These are phyloP conservation scores for Anarsia innoxiella DNA, from an alignment of 2,888 invertebrate genomes.

Conservation along the genomic window DNA sequence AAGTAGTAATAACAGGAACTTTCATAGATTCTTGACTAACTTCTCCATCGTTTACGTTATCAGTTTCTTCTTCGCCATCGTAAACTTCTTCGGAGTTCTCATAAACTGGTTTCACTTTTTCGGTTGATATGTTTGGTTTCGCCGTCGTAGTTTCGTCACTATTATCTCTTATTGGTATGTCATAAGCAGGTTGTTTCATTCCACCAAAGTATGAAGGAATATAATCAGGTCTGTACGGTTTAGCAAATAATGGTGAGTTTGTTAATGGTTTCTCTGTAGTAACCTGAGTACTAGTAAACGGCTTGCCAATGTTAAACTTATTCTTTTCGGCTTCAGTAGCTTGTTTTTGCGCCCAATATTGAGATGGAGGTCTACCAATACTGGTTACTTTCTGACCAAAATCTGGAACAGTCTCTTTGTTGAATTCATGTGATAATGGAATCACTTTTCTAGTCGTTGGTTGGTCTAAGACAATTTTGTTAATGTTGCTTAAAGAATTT, in stretches of 20 bases:
- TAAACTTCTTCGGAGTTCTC: conserved; percentile 65
- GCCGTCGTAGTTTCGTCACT: conserved; percentile 51
- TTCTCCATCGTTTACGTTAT: conserved; percentile 53
- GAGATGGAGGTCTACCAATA: conserved; percentile 56
- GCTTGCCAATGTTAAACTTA: conserved; percentile 48
- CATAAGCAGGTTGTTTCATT: conserved; percentile 56
- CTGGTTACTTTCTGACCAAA: conserved; percentile 60
- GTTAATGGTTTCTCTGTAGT: conserved; percentile 29
- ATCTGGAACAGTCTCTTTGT: conserved; percentile 39
- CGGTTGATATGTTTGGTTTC: conserved; percentile 26
- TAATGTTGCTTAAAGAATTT: conserved; percentile 40
- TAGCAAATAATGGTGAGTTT: conserved; percentile 30
- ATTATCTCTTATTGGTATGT: conserved; percentile 64
- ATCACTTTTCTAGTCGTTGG: conserved; percentile 58
- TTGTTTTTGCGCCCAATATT: conserved; percentile 44
- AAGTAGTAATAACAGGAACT: conserved; percentile 56
- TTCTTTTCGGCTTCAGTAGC: conserved; percentile 18
- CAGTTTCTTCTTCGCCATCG: conserved; percentile 54
- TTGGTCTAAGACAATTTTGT: conserved; percentile 54
- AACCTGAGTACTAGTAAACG: conserved; percentile 44
- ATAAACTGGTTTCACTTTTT: conserved; percentile 46
- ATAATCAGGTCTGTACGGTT: conserved; percentile 43
- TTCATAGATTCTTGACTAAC: conserved; percentile 66
- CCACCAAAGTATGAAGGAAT: conserved; percentile 48
- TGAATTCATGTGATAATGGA: conserved; percentile 49